Evolutionary conservation across 30 jellyfish, hydroid and myxozoan genomes (phyloP).

Genomic region (Mastigias papua): DNA sequence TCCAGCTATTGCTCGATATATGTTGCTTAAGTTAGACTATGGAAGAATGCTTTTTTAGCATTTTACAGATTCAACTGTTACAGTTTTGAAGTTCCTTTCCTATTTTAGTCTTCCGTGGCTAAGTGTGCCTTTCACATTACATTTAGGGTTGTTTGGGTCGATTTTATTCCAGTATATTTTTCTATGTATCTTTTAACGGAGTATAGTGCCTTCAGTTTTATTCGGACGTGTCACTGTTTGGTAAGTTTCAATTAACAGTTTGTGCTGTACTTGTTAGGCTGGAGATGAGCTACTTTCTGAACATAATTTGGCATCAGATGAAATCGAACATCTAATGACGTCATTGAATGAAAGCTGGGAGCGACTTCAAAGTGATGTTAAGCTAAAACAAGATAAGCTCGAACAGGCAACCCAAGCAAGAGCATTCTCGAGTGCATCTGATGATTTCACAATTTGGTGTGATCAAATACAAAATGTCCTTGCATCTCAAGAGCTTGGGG

Average conservation of each 20-base stretch:
- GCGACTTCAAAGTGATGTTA: constrained; percentile 35
- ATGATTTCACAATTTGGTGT: constrained; percentile 73
- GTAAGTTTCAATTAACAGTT: neutral
- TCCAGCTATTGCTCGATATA: too few relatives aligned
- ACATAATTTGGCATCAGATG: constrained; percentile 46
- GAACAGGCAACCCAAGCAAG: constrained; percentile 72
- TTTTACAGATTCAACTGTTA: too few relatives aligned
- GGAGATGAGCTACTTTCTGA: constrained; percentile 70
- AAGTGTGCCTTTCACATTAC: too few relatives aligned
- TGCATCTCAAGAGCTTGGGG: constrained; percentile 40
- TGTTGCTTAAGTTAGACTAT: too few relatives aligned
- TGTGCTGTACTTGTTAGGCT: constrained; percentile 32
- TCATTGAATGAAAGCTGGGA: constrained; percentile 72
- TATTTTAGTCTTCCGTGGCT: too few relatives aligned
- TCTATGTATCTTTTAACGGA: neutral
- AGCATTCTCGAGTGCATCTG: constrained; percentile 36
- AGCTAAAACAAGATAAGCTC: constrained; percentile 35
- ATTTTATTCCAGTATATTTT: neutral
- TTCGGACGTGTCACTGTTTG: neutral
- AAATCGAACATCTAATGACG: constrained; percentile 52
- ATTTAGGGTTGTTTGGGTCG: too few relatives aligned
- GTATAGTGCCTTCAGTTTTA: neutral
- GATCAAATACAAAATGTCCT: constrained; percentile 50
- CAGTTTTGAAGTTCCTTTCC: too few relatives aligned
- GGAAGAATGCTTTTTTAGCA: too few relatives aligned